Evolutionary conservation across 2,113 vertebrate species (phyloP).

Genomic region (Engystomops pustulosus): DNA sequence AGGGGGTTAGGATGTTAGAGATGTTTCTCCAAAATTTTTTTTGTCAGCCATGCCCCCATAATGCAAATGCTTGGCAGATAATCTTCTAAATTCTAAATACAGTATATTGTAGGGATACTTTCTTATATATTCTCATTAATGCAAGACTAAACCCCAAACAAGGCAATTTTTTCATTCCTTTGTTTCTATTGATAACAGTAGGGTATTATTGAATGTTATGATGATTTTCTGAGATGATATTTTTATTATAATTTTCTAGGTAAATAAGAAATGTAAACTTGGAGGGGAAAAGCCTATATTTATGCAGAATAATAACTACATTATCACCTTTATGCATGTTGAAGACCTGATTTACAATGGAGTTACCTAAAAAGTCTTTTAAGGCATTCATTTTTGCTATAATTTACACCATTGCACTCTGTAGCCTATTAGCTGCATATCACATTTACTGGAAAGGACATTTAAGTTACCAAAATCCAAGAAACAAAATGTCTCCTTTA

Average conservation of each 20-base stretch:
- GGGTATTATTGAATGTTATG: neutral
- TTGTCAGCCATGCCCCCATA: too few species aligned
- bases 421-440: constrained; percentile 8
- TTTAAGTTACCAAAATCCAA: neutral
- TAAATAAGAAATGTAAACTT: neutral
- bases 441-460: neutral
- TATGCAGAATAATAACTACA: neutral
- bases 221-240: neutral
- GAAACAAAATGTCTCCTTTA: neutral
- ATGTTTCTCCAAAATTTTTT: too few species aligned
- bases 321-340: neutral
- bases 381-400: neutral
- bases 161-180: neutral
- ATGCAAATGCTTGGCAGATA: too few species aligned
- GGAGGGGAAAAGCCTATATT: neutral
- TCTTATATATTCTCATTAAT: neutral
- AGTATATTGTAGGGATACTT: neutral
- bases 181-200: neutral
- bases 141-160: neutral
- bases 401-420: neutral
- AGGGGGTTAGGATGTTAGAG: too few species aligned
- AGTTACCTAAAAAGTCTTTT: neutral
- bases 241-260: neutral
- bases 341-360: neutral
- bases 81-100: neutral